Conservation (phyloP, 2,888 invertebrate species). For the Resseliella maxima region DNA sequence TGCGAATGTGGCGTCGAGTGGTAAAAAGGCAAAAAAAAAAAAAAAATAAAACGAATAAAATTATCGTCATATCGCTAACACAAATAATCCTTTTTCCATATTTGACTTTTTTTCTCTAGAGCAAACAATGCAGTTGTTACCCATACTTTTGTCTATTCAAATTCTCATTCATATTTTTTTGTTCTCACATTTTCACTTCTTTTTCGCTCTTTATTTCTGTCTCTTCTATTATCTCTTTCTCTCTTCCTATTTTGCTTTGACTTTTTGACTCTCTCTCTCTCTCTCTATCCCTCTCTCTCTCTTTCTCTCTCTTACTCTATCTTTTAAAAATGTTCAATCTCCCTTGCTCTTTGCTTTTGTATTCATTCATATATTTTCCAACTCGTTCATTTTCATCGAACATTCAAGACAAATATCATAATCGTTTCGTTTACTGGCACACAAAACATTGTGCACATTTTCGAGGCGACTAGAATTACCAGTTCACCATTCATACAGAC, state of each 20-base stretch:
- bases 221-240: too few relatives aligned
- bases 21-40: neutral
- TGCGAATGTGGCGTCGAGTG: neutral
- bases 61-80: conserved; percentile 35
- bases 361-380: conserved; percentile 10
- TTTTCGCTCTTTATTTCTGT: too few relatives aligned
- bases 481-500: neutral
- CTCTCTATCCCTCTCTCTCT: too few relatives aligned
- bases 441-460: conserved; percentile 32
- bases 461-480: neutral
- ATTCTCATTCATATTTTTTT: too few relatives aligned
- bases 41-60: neutral
- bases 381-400: conserved; percentile 41
- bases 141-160: conserved; percentile 7
- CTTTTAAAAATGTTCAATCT: neutral
- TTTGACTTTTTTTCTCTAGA: neutral
- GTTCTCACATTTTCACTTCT: too few relatives aligned
- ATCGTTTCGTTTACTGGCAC: conserved; percentile 53
- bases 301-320: neutral
- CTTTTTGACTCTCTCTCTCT: too few relatives aligned
- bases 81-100: conserved; percentile 29
- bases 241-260: neutral
- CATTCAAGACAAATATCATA: conserved; percentile 53
- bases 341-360: too few relatives aligned
- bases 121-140: conserved; percentile 44